Conservation (phyloP, 1,140 invertebrate species). For the Metaphire vulgaris region DNA sequence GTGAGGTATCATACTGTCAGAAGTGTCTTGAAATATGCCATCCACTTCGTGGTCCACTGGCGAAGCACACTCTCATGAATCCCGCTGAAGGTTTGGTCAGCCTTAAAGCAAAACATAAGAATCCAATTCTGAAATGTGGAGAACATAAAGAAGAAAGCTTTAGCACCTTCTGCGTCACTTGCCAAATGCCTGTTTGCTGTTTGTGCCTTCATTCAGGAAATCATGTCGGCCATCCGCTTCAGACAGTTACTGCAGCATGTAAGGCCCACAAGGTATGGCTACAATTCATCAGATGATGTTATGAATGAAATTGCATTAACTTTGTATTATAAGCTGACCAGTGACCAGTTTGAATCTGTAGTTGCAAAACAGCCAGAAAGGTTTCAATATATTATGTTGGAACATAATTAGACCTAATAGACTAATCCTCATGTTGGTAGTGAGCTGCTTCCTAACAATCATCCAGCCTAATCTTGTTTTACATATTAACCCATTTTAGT, state of each 20-base stretch:
- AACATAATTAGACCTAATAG: too few species aligned
- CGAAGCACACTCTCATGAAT: slow-evolving; percentile 72
- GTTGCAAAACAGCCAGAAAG: too few species aligned
- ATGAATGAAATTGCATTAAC: too few species aligned
- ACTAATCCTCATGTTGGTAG: too few species aligned
- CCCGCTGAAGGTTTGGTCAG: slow-evolving; percentile 56
- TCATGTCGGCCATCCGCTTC: slow-evolving; percentile 78
- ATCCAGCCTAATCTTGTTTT: too few species aligned
- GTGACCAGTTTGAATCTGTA: too few species aligned
- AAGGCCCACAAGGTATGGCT: slow-evolving; percentile 85
- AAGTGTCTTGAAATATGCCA: slow-evolving; percentile 84
- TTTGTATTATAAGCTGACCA: too few species aligned
- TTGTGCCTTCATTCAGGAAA: slow-evolving; percentile 68
- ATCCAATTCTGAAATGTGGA: slow-evolving; percentile 62
- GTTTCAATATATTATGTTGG: too few species aligned
- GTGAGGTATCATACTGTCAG: slow-evolving; percentile 90
- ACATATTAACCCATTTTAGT: too few species aligned
- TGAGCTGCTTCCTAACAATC: too few species aligned
- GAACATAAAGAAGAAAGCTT: slow-evolving; percentile 75
- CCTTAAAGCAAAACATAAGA: slow-evolving; percentile 47
- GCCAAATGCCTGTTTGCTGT: slow-evolving; percentile 78
- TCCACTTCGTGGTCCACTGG: slow-evolving; percentile 80
- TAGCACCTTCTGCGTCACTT: slow-evolving; percentile 80
- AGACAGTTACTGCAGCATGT: slow-evolving; percentile 77
- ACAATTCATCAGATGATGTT: neutral